These are phyloP conservation scores for Seira ritae DNA, from an alignment of 2,888 invertebrate genomes.

Conservation along the genomic window DNA sequence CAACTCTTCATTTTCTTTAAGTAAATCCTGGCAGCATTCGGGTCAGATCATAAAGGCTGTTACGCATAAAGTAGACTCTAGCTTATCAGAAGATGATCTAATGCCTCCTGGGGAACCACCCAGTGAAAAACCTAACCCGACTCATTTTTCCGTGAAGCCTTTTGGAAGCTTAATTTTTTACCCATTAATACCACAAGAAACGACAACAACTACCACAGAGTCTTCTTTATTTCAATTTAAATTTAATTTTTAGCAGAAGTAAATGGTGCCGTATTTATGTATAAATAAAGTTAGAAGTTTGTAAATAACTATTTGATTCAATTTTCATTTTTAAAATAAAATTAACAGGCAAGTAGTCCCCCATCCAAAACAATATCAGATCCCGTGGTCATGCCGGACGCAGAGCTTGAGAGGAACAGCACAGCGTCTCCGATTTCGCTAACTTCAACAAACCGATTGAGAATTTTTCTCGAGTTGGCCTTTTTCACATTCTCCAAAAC, in stretches of 20 bases:
- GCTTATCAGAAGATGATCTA: constrained; percentile 29
- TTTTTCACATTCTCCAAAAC: constrained; percentile 42
- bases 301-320: not conserved
- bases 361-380: constrained; percentile 55
- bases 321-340: not conserved
- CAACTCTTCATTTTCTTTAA: constrained; percentile 17
- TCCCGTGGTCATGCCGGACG: constrained; percentile 52
- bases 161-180: constrained; percentile 36
- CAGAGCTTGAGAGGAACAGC: constrained; percentile 46
- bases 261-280: too few species aligned
- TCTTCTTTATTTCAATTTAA: too few species aligned
- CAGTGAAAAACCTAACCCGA: constrained; percentile 17
- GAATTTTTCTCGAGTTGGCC: constrained; percentile 45
- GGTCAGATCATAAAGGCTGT: constrained; percentile 14
- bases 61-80: constrained; percentile 6
- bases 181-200: constrained; percentile 22
- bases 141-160: constrained; percentile 32
- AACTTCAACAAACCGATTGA: constrained; percentile 49
- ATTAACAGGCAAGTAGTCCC: constrained; percentile 47
- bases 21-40: constrained; percentile 15
- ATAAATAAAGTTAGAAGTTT: not conserved
- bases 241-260: not conserved
- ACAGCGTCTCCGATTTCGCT: constrained; percentile 54
- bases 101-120: constrained; percentile 23
- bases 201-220: not conserved